These are phyloP conservation scores for Triplophysa siluroides DNA, from an alignment of 2,113 vertebrate species.

Conservation along the genomic window DNA sequence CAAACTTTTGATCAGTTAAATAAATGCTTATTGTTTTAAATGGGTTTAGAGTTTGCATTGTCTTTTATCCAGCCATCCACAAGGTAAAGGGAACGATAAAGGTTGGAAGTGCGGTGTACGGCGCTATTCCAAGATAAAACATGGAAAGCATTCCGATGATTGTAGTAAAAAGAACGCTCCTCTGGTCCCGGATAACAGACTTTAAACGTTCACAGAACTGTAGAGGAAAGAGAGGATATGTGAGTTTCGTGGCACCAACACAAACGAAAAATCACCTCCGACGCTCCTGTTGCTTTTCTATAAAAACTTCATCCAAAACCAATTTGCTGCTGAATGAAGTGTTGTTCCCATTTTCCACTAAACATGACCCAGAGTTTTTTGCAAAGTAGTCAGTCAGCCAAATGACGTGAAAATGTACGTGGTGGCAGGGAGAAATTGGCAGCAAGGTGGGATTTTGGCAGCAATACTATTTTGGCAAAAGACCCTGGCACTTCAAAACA, in stretches of 20 bases:
- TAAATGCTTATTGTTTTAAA: constrained; percentile 2
- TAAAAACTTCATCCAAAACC: neutral
- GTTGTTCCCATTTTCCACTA: constrained; percentile 61
- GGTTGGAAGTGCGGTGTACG: constrained; percentile 77
- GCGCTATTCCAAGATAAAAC: constrained; percentile 77
- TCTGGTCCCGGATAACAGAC: constrained; percentile 87
- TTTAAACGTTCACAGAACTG: constrained; percentile 93
- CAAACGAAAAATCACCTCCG: neutral
- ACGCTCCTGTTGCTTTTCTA: neutral
- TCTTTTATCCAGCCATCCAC: constrained; percentile 89
- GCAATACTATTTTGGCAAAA: too few relatives aligned
- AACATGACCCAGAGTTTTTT: constrained; percentile 60
- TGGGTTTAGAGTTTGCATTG: neutral
- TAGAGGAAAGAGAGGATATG: neutral
- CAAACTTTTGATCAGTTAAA: constrained; percentile 12
- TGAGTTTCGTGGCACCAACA: neutral
- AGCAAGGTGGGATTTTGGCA: neutral
- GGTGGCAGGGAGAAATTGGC: constrained; percentile 34
- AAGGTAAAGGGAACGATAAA: constrained; percentile 86
- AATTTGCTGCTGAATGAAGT: constrained; percentile 52
- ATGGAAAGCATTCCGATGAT: constrained; percentile 81
- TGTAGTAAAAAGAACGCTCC: constrained; percentile 76
- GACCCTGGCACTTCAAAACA: neutral
- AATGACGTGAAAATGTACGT: neutral
- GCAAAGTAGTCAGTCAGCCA: neutral